These are phyloP conservation scores for Hydrotaea cyrtoneurina DNA, from an alignment of 2,888 invertebrate species.

Conservation along the genomic window DNA sequence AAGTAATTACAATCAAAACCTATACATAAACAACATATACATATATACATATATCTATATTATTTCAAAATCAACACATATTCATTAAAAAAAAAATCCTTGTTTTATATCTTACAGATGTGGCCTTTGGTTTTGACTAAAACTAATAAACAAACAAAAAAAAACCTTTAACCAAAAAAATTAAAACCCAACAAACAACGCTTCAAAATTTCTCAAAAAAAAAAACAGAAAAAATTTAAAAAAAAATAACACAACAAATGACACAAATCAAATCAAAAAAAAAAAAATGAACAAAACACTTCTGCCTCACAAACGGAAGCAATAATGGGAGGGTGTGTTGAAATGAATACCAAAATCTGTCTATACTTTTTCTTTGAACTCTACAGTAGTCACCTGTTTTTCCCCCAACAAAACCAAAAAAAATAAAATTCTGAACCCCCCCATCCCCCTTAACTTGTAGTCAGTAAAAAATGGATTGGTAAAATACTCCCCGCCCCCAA, in stretches of 20 bases:
- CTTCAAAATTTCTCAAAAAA: conserved; percentile 59
- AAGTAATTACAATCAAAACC: background rate
- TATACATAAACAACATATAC: background rate
- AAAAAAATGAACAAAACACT: conserved; percentile 55
- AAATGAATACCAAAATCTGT: conserved; percentile 17
- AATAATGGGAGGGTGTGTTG: conserved; percentile 66
- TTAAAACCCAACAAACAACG: conserved; percentile 61
- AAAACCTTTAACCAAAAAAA: conserved; percentile 56
- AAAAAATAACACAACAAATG: conserved; percentile 51
- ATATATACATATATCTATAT: background rate
- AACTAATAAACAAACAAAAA: conserved; percentile 59
- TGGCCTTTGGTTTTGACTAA: conserved; percentile 81
- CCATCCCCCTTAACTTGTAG: background rate
- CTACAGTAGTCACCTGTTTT: conserved; percentile 1
- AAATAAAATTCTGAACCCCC: background rate
- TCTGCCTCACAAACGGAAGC: conserved; percentile 65
- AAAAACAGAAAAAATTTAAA: conserved; percentile 32
- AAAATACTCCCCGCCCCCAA: background rate
- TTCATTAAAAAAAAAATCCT: conserved; percentile 53
- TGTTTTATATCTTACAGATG: conserved; percentile 79
- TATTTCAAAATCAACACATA: conserved; percentile 36
- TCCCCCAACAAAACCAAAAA: background rate
- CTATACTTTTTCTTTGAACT: background rate
- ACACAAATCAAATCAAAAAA: conserved; percentile 48
- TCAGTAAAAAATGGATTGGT: background rate